A percentile compares a stretch with the other conserved stretches of the same genome.
Evolutionary conservation across 2,797 vertebrate species (phyloP).

Genomic region (Limnodromus scolopaceus): DNA sequence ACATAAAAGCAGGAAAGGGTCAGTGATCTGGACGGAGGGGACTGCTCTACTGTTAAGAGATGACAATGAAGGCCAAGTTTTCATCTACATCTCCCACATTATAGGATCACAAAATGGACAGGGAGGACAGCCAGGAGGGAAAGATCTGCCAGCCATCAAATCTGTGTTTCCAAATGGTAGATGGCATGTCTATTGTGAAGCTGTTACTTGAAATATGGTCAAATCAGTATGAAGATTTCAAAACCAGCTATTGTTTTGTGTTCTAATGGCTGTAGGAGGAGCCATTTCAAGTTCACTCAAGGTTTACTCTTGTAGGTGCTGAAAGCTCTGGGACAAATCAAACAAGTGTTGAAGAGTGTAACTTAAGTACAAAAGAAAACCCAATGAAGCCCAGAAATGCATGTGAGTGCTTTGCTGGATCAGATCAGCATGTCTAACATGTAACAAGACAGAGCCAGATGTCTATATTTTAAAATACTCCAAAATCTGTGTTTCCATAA

Average conservation of each 20-base stretch:
- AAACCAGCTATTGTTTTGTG: not conserved
- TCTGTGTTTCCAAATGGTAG: not conserved
- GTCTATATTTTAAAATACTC: not conserved
- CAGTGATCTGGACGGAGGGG: fast-evolving
- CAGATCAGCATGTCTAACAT: not conserved
- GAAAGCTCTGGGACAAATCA: not conserved
- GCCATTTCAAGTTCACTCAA: not conserved
- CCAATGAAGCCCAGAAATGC: not conserved
- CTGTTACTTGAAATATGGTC: not conserved
- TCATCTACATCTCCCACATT: not conserved
- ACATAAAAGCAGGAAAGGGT: not conserved
- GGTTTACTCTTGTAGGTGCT: not conserved
- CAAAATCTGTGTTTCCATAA: not conserved
- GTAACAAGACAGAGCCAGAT: not conserved
- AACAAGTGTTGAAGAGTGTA: not conserved
- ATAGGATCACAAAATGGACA: not conserved
- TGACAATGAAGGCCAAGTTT: not conserved
- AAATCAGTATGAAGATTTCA: not conserved
- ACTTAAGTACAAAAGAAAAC: not conserved
- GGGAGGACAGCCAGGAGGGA: not conserved
- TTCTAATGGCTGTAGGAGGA: not conserved
- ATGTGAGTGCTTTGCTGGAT: not conserved
- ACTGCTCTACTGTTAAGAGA: not conserved
- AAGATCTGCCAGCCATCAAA: not conserved
- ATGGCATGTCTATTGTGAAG: not conserved